Evolutionary conservation across 1,140 invertebrate genomes (phyloP).

Genomic region (Lutraria rhynchaena): DNA sequence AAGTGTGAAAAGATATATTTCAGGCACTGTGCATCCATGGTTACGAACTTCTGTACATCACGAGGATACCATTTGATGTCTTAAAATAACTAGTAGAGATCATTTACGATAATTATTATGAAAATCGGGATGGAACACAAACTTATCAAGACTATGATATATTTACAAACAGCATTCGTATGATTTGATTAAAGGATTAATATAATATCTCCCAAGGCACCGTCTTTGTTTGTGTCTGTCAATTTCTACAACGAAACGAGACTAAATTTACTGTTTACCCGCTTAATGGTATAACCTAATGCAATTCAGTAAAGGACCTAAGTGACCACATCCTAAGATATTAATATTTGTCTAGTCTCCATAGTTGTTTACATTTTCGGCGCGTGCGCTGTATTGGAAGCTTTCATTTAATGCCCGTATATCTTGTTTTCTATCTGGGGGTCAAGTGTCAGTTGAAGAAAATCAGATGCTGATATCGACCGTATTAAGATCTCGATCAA

Average conservation of each 20-base stretch:
- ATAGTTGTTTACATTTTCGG: slow-evolving; percentile 58
- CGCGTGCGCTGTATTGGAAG: slow-evolving; percentile 55
- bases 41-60: not conserved
- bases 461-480: slow-evolving; percentile 47
- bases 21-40: not conserved
- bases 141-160: slow-evolving; percentile 16
- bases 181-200: slow-evolving; percentile 54
- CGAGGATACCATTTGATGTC: not conserved
- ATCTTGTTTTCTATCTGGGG: slow-evolving; percentile 30
- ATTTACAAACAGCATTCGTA: slow-evolving; percentile 41
- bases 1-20: not conserved
- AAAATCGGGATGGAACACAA: too few species aligned
- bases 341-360: slow-evolving; percentile 61
- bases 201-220: slow-evolving; percentile 44
- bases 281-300: slow-evolving; percentile 53
- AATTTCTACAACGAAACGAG: slow-evolving; percentile 45
- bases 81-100: not conserved
- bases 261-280: slow-evolving; percentile 58
- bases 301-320: slow-evolving; percentile 50
- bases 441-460: slow-evolving; percentile 50
- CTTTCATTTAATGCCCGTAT: slow-evolving; percentile 56
- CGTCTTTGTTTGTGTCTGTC: slow-evolving; percentile 55
- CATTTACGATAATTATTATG: too few species aligned
- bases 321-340: slow-evolving; percentile 58
- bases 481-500: slow-evolving; percentile 41